A percentile compares a stretch with the other conserved stretches of the same genome.
These are phyloP conservation scores for Equus przewalskii DNA, from an alignment of 2,113 vertebrate genomes.

Conservation along the genomic window DNA sequence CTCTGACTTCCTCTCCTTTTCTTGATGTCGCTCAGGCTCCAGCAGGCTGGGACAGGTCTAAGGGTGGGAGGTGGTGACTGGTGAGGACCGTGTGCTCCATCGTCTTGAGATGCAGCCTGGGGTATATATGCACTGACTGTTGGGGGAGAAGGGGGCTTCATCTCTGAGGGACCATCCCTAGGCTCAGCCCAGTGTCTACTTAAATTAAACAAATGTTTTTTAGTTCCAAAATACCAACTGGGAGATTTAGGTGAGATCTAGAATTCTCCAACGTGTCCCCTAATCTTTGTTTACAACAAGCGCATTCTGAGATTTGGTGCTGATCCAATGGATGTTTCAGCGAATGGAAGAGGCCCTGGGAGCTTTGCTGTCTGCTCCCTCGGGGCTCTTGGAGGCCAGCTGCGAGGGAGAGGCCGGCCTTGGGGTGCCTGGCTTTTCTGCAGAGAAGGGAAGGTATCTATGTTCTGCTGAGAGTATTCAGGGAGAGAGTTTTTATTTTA, in stretches of 20 bases:
- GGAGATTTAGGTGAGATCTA: not conserved
- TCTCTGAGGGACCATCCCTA: not conserved
- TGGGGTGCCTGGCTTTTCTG: not conserved
- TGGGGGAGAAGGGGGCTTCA: not conserved
- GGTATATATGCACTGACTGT: too few species aligned
- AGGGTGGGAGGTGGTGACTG: not conserved
- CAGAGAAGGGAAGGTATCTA: fast-evolving
- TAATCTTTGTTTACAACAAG: not conserved
- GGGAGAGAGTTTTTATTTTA: not conserved
- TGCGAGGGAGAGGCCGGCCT: not conserved
- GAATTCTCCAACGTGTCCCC: not conserved
- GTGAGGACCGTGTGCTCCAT: not conserved
- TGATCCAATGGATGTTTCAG: not conserved
- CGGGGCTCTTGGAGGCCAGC: not conserved
- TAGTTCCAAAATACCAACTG: not conserved
- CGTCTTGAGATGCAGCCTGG: not conserved
- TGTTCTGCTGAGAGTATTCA: not conserved
- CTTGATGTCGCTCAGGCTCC: fast-evolving
- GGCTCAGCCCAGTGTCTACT: not conserved
- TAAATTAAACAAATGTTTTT: not conserved
- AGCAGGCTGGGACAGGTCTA: not conserved
- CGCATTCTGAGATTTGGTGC: not conserved
- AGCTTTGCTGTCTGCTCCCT: not conserved
- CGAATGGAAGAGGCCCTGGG: not conserved
- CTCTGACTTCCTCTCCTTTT: not conserved